Base-by-base conservation (phyloP, 2,113 vertebrate species). In the Isichthys henryi region DNA sequence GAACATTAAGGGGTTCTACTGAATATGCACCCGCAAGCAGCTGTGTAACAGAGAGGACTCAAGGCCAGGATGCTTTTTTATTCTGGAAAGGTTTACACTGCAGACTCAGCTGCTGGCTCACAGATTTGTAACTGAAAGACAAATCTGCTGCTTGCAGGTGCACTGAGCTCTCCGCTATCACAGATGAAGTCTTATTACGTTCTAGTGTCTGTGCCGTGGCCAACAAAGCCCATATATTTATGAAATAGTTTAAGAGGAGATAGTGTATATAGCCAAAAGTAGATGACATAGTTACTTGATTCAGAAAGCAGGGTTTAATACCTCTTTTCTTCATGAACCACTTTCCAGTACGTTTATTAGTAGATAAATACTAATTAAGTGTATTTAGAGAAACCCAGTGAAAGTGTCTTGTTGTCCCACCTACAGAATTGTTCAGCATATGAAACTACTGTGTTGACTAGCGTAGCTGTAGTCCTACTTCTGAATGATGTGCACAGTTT, bases 301-400 rank as follows among this genome's bases (percentile, higher is more conserved):
- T 77, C 31, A 43, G 50, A 89, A 82, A 70, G 43, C 31, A 87
- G 89, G 58, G 85, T 87, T 90, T 86, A 58, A 15, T 46, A 82
- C 19, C 7, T 27, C 35, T 23, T 90, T 90, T 88, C 50, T 83
- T 70, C 35, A 74, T 45, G n/a, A 35, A 83, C 74, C n/a, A 53
- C 39, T 80, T 88, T 48, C 49, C 17, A 88, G 88, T 91, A 27
- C 87, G 91, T 92, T 90, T 93, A 88, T 90, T 89, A 91, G 92
- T 91, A 92, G 90, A 93, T 91, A 92, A 93, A 93, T 93, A 93
- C 91, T 87, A 56, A 91, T 83, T 92, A 91, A 89, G 89, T 92
- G 91, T 92, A 88, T 87, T 91, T 91, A 85, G 74, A 91, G 88
- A 58, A 93, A 88, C 91, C 88, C 91, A 87, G 88, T 91, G 91